A percentile compares a stretch with the other conserved stretches of the same genome.
These are phyloP conservation scores for Petrosia ficiformis DNA, from an alignment of 37 sponge, comb jelly and placozoan species.

Conservation along the genomic window DNA sequence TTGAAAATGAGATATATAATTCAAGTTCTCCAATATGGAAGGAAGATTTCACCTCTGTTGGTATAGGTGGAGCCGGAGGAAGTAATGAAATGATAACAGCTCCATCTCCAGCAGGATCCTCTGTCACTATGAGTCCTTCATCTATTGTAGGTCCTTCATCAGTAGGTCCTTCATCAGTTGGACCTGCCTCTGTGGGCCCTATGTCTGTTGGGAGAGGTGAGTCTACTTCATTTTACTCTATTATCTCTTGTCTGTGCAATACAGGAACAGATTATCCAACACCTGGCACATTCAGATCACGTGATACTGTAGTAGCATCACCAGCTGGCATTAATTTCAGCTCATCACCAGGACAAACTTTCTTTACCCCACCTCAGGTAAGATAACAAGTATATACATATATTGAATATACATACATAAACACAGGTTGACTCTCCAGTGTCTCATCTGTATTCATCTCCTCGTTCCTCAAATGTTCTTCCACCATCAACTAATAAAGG, in stretches of 20 bases:
- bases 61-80: constrained; percentile 30
- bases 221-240: background rate
- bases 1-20: constrained; percentile 55
- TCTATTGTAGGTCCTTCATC: constrained; percentile 25
- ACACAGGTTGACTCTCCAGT: constrained; percentile 33
- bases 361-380: constrained; percentile 46
- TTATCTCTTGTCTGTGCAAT: background rate
- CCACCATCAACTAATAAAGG: too few species aligned
- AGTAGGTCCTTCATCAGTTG: constrained; percentile 12
- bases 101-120: constrained; percentile 63
- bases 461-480: too few species aligned
- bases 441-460: constrained; percentile 17
- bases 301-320: constrained; percentile 47
- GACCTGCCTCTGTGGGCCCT: constrained; percentile 14
- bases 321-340: constrained; percentile 31
- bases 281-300: constrained; percentile 17
- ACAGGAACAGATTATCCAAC: constrained; percentile 24
- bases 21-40: constrained; percentile 67
- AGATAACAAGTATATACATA: background rate
- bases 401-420: too few species aligned
- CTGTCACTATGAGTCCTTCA: constrained; percentile 43
- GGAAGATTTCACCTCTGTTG: constrained; percentile 68
- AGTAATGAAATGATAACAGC: background rate
- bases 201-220: background rate
- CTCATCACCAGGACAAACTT: constrained; percentile 33